Evolutionary conservation across 2,888 invertebrate genomes (phyloP).

Genomic region (Rotaria sp.): DNA sequence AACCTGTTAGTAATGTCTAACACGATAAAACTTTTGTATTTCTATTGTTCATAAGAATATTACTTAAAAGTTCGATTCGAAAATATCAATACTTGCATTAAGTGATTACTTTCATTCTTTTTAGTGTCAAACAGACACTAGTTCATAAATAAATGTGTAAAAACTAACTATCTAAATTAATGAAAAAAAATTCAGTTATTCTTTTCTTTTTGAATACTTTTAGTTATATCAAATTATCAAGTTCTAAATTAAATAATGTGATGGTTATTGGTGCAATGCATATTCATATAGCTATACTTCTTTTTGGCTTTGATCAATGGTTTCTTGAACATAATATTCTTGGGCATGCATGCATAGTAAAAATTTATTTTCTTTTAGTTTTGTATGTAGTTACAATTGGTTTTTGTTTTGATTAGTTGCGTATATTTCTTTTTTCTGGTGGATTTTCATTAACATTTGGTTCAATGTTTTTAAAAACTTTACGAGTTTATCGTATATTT

Average conservation of each 20-base stretch:
- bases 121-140: too few species aligned
- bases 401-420: neutral
- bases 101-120: too few species aligned
- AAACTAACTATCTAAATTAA: too few species aligned
- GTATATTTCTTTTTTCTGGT: conserved; percentile 31
- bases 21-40: too few species aligned
- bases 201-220: neutral
- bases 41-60: too few species aligned
- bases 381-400: neutral
- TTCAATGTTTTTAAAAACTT: conserved; percentile 39
- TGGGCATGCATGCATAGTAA: neutral
- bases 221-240: conserved; percentile 23
- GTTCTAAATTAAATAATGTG: conserved; percentile 15
- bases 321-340: neutral
- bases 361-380: neutral
- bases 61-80: too few species aligned
- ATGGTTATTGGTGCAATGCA: conserved; percentile 3
- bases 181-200: too few species aligned
- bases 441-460: conserved; percentile 40
- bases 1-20: too few species aligned
- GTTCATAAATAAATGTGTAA: too few species aligned
- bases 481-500: conserved; percentile 39
- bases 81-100: too few species aligned
- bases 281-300: conserved; percentile 1
- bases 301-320: neutral